Percentiles rank a stretch among this genome's conserved stretches.
Evolutionary conservation across 2,113 vertebrate species (phyloP).

Genomic region (Glaucidium brasilianum): DNA sequence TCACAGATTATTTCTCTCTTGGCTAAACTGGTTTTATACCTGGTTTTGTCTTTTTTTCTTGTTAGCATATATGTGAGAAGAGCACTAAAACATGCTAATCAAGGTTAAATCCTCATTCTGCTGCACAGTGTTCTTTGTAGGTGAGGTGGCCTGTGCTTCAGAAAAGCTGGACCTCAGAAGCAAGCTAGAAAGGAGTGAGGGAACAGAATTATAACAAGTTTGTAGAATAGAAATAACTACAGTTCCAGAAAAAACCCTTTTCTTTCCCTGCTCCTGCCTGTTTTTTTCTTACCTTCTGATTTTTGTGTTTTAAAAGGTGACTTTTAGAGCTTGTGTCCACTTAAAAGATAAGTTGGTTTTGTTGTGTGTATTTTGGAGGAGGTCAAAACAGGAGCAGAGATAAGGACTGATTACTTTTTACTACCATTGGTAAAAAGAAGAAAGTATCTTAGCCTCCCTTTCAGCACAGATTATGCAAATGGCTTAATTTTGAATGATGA

Average conservation of each 20-base stretch:
- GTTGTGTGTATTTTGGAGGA: neutral
- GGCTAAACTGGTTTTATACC: neutral
- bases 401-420: neutral
- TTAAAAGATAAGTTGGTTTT: neutral
- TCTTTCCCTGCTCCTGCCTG: too few species aligned
- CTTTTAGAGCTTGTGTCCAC: neutral
- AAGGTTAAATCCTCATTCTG: neutral
- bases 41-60: accelerated
- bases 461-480: neutral
- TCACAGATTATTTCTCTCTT: neutral
- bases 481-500: neutral
- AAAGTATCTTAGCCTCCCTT: neutral
- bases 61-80: neutral
- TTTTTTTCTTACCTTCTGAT: neutral
- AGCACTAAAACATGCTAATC: neutral
- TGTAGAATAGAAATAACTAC: neutral
- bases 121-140: accelerated
- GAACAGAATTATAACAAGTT: neutral
- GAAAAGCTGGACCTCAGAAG: neutral
- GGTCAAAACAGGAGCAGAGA: neutral
- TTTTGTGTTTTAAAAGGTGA: neutral
- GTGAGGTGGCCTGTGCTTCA: neutral
- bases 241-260: neutral
- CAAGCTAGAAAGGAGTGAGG: neutral
- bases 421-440: neutral